These are phyloP conservation scores for Eclectus roratus DNA, from an alignment of 2,113 vertebrate genomes.

Conservation along the genomic window DNA sequence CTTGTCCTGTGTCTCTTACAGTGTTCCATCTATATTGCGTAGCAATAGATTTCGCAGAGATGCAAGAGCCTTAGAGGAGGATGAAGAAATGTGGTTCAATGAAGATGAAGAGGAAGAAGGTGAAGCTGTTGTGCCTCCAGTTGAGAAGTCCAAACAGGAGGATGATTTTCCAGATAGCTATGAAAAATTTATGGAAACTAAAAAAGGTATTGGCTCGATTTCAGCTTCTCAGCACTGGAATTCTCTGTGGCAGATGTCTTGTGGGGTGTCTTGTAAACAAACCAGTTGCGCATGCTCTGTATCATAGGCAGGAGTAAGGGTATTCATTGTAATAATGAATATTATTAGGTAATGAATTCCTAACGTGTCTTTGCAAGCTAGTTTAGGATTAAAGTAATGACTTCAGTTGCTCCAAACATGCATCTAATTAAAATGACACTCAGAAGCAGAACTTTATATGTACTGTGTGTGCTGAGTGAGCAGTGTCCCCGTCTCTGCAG, in stretches of 20 bases:
- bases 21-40: slow-evolving; percentile 80
- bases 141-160: slow-evolving; percentile 90
- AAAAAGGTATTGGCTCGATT: slow-evolving; percentile 84
- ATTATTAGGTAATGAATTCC: neutral
- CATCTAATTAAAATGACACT: neutral
- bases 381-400: neutral
- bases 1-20: slow-evolving; percentile 69
- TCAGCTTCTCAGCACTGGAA: neutral
- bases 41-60: slow-evolving; percentile 90
- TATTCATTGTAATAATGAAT: neutral
- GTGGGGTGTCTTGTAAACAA: neutral
- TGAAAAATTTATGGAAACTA: slow-evolving; percentile 96
- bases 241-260: rapidly evolving
- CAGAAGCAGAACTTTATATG: neutral
- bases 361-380: neutral
- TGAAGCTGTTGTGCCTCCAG: slow-evolving; percentile 81
- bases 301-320: neutral
- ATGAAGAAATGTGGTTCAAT: slow-evolving; percentile 97
- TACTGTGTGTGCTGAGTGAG: neutral
- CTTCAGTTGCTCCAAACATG: neutral
- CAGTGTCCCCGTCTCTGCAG: rapidly evolving
- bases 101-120: slow-evolving; percentile 92
- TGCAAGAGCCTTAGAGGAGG: slow-evolving; percentile 89
- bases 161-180: slow-evolving; percentile 95
- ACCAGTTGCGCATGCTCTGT: neutral